Evolutionary conservation across 2,888 invertebrate genomes (phyloP), one percentile per base, ranked within the genome.

Genomic region (Drosophila birchii): DNA sequence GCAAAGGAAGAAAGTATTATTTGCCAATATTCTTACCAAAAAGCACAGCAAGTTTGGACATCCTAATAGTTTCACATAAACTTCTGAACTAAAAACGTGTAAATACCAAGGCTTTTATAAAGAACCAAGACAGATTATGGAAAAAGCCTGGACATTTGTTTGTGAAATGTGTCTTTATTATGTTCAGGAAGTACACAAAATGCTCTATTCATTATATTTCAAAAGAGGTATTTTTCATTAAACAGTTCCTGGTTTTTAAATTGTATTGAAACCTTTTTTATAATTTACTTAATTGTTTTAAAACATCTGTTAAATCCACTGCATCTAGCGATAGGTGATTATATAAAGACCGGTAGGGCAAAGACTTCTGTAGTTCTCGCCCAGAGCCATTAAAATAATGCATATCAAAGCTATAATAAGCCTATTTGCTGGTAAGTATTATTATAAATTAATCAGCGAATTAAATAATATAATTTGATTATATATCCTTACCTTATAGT

Each of bases 21-120:
- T 58, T 16, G 1, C 2, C 4, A 41, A n/a, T 9, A 9, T 32
- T 53, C 88, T 79, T 67, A 83, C 82, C 74, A 38, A 83, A 67
- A n/a, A 83, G 36, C 8, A 81, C 51, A 29, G 63, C 43, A 39
- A 67, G 9, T 53, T 82, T 82, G 7, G 66, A 61, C 82, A 88
- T 83, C 8, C 44, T 64, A 23, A 18, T 12, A 23, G 32, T 16
- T 53, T 32, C 5, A 18, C 34, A 11, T 20, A 43, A 59, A 34
- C 11, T 44, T 69, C 63, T 76, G 56, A 76, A 38, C 20, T 49
- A 11, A 26, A 47, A n/a, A 14, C 2, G 9, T 9, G 18, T 7
- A 18, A 20, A 36, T 12, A 7, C 16, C 5, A 23, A 18, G 38
- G 76, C 56, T 75, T 75, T 76, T 75, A 75, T 75, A 76, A 62